Base-by-base conservation (phyloP, 2,797 vertebrate genomes). In the Characodon lateralis region DNA sequence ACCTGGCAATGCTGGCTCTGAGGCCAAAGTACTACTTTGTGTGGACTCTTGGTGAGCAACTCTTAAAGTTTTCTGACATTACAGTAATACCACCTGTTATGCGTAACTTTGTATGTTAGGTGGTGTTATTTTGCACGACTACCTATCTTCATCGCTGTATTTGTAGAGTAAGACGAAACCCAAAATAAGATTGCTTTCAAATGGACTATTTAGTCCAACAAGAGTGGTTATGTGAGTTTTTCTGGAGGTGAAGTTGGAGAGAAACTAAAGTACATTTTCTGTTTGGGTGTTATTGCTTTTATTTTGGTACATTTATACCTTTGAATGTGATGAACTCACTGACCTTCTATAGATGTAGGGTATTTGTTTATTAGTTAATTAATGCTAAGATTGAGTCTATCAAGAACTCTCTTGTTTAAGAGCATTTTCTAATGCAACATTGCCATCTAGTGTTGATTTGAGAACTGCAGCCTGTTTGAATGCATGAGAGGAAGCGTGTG, bases 1-100 rank as follows among this genome's bases (percentile, higher is more conserved):
- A 99, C 3, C 20, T 98, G 78, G 97, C 98, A 79, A 97, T 99
- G 85, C 93, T 99, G 95, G 96, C 97, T 43, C 95, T 98, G 83
- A 96, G 98, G 91, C 98, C 98, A 68, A 99, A 99, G 76, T 99
- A 99, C 94, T 99, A 98, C 90, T 99, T 99, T 87, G 96, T 98
- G 1, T 99, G 98, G 98, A 99, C 98, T 13, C 95, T 99, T 46
- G 98, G 98, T 99, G 92, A 96, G 97, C 89, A 24, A 28, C 26
- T 9, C 22, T 5, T 53, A 22, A 13, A 16, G 1, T 20, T 16
- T 35, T 41, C 3, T 12, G 16, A n/a, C 4, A 5, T 51, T 51
- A 22, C 31, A 65, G 3, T 20, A 35, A 39, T 20, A 20, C 16
- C 20, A 20, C 2, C 7, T 31, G n/a, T 51, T 20, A 22, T 10